Evolutionary conservation across 2,888 invertebrate species (phyloP).

Genomic region (Cylloceria caligata): DNA sequence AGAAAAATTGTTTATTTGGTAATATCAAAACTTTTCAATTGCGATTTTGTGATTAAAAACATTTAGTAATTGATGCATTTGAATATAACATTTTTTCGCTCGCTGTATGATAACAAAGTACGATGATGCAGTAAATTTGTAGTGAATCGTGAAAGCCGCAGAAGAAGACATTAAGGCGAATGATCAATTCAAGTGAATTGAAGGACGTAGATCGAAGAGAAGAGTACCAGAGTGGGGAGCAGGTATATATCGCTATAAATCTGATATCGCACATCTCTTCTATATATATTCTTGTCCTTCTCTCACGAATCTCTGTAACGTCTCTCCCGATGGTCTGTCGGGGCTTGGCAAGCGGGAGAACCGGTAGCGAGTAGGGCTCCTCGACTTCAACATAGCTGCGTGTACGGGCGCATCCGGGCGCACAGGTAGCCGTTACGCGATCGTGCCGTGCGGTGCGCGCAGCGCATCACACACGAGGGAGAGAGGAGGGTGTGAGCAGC

Average conservation of each 20-base stretch:
- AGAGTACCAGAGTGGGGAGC: neutral
- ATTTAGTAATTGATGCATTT: too few species aligned
- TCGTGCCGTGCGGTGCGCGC: slow-evolving; percentile 37
- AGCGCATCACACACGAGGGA: slow-evolving; percentile 44
- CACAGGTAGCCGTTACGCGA: slow-evolving; percentile 67
- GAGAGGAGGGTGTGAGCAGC: slow-evolving; percentile 47
- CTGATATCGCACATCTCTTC: slow-evolving; percentile 26
- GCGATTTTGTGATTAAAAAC: too few species aligned
- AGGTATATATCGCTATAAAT: slow-evolving; percentile 17
- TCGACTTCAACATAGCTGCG: slow-evolving; percentile 32
- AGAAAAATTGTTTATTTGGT: too few species aligned
- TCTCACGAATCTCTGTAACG: slow-evolving; percentile 56
- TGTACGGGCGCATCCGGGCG: slow-evolving; percentile 56
- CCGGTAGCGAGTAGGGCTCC: slow-evolving; percentile 50
- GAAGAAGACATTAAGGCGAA: slow-evolving; percentile 4
- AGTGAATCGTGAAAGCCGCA: neutral
- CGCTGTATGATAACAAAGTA: neutral
- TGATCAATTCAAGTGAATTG: slow-evolving; percentile 24
- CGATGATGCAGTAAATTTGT: neutral
- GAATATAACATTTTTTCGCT: neutral
- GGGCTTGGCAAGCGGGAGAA: slow-evolving; percentile 14
- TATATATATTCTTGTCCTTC: slow-evolving; percentile 14
- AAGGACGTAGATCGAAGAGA: neutral
- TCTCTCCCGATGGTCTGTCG: slow-evolving; percentile 31
- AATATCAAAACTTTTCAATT: too few species aligned